Base-by-base conservation (phyloP, 1,140 invertebrate genomes). In the Amphibalanus amphitrite region DNA sequence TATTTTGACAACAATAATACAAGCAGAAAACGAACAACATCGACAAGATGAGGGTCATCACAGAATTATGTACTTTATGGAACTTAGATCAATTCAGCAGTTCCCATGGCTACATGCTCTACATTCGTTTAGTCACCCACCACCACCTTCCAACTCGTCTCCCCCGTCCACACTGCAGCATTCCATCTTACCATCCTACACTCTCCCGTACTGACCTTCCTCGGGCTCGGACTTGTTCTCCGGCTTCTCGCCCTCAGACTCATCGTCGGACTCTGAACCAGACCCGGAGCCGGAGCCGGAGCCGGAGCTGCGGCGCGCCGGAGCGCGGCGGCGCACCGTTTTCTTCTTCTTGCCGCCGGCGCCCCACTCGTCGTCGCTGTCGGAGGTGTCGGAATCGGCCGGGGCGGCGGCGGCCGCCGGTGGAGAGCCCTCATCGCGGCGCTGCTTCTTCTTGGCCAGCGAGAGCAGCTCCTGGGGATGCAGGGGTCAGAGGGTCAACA, bases 381-480 rank as follows among this genome's bases (percentile, higher is more conserved):
- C 87, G 20, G 87, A 89, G 3, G 87, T 86, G 70, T 87, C 86
- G 0, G 87, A 88, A 74, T 86, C 84, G 28, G 81, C 82, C 73
- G 78, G 78, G 10, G 71, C 38, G 28, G 67, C 64, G 28, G 71
- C 73, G n/a, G 47, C 65, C 20, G 40, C 40, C n/a, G 69, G n/a
- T 3, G 72, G 13, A n/a, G 65, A 38, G 20, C 67, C 59, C 17
- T 72, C 71, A 28, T 77, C 77, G 69, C 33, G 71, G 67, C 74
- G 72, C 33, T 78, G 85, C 85, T 90, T 90, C 76, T 91, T 90
- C 79, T 94, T 93, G 78, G 91, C 88, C 70, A 95, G 80, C 29
- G 90, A 89, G 75, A 94, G 79, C 74, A 95, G 86, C 82, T 94
- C 92, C 92, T 96, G 78, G 10, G 1, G 47, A 59, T 20, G 17